Evolutionary conservation across 1,140 invertebrate species (phyloP).

Genomic region (Achroia grisella): DNA sequence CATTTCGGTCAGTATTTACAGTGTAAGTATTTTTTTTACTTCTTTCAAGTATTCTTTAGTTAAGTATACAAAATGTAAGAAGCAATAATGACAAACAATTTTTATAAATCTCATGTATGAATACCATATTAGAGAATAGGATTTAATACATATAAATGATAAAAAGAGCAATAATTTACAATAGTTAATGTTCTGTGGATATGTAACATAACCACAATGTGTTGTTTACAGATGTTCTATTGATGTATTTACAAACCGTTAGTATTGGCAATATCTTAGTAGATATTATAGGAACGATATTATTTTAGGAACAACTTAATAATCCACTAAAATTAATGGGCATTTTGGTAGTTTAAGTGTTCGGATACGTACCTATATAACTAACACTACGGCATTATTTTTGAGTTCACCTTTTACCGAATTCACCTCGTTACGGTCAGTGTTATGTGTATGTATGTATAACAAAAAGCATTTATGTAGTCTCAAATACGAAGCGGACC

Average conservation of each 20-base stretch:
- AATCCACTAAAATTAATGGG: constrained; percentile 19
- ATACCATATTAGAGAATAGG: constrained; percentile 7
- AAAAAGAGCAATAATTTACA: constrained; percentile 9
- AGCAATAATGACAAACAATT: constrained; percentile 53
- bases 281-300: not conserved
- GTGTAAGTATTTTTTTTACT: constrained; percentile 65
- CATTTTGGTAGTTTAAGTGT: constrained; percentile 26
- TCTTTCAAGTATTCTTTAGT: constrained; percentile 41
- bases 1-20: constrained; percentile 71
- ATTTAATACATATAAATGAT: constrained; percentile 2
- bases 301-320: constrained; percentile 27
- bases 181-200: not conserved
- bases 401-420: constrained; percentile 29
- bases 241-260: not conserved
- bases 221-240: not conserved
- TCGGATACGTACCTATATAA: not conserved
- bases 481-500: constrained; percentile 22
- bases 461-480: constrained; percentile 55
- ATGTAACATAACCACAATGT: not conserved
- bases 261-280: not conserved
- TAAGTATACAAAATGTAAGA: constrained; percentile 32
- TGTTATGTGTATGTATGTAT: constrained; percentile 47
- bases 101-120: constrained; percentile 10
- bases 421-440: constrained; percentile 64
- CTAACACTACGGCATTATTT: constrained; percentile 42